Conservation (phyloP, 2,113 vertebrate species). For the Asarcornis scutulata region DNA sequence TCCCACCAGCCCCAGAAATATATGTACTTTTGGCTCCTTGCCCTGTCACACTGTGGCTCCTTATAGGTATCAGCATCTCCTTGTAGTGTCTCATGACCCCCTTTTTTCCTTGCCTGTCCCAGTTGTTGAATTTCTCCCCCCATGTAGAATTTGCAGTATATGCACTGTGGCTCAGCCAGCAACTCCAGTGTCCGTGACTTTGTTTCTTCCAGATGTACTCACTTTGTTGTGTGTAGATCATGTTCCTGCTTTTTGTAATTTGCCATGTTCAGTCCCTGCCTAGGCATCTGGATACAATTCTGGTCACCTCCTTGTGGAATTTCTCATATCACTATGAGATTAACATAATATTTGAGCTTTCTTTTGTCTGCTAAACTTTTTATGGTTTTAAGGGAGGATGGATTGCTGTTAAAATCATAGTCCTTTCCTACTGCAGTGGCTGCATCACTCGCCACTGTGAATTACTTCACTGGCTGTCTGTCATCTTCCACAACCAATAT, state of each 20-base stretch:
- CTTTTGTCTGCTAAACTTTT: background rate
- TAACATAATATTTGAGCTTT: background rate
- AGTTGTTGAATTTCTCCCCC: background rate
- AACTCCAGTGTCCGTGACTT: background rate
- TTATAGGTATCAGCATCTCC: background rate
- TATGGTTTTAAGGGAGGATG: background rate
- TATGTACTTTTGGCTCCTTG: background rate
- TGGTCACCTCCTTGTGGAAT: background rate
- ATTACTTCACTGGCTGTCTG: background rate
- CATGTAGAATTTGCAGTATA: background rate
- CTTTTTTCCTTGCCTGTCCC: background rate
- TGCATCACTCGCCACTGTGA: background rate
- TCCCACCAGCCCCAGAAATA: background rate
- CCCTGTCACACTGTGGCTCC: background rate
- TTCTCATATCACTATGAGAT: background rate
- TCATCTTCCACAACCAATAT: background rate
- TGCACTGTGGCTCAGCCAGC: background rate
- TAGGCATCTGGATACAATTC: background rate
- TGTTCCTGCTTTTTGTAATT: background rate
- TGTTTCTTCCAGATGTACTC: background rate
- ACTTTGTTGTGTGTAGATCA: background rate
- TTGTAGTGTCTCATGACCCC: background rate
- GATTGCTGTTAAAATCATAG: background rate
- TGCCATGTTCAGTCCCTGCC: background rate
- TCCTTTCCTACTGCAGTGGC: background rate